Evolutionary conservation across 2,797 vertebrate species (phyloP).

Genomic region (Eulemur mongoz): DNA sequence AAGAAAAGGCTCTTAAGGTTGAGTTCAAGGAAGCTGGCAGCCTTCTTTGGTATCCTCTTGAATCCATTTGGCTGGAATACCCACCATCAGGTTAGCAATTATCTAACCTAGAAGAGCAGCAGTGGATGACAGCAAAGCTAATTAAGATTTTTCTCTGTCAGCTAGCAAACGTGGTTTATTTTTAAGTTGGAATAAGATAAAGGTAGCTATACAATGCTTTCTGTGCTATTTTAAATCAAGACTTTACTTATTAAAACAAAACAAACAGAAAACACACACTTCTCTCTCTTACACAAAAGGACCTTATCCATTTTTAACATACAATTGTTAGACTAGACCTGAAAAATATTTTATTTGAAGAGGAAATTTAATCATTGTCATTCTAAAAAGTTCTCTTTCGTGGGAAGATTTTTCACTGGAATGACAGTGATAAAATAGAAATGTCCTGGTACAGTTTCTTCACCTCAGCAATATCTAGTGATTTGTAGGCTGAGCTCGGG

Average conservation of each 20-base stretch:
- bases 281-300: neutral
- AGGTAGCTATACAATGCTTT: neutral
- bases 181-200: neutral
- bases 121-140: neutral
- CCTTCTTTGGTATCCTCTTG: neutral
- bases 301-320: neutral
- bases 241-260: neutral
- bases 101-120: neutral
- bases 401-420: neutral
- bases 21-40: neutral
- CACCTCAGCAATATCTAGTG: neutral
- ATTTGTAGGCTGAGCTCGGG: neutral
- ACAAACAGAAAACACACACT: neutral
- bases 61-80: neutral
- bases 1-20: neutral
- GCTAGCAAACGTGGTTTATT: neutral
- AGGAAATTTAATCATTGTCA: neutral
- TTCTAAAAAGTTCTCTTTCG: neutral
- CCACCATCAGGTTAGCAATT: neutral
- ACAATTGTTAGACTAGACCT: neutral
- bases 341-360: slow-evolving; percentile 31
- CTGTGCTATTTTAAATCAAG: slow-evolving; percentile 17
- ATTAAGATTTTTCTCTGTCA: neutral
- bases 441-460: neutral
- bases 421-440: neutral